phyloP scores from a whole-genome alignment of 1,140 invertebrate genomes.

The Ridgeia piscesae region DNA sequence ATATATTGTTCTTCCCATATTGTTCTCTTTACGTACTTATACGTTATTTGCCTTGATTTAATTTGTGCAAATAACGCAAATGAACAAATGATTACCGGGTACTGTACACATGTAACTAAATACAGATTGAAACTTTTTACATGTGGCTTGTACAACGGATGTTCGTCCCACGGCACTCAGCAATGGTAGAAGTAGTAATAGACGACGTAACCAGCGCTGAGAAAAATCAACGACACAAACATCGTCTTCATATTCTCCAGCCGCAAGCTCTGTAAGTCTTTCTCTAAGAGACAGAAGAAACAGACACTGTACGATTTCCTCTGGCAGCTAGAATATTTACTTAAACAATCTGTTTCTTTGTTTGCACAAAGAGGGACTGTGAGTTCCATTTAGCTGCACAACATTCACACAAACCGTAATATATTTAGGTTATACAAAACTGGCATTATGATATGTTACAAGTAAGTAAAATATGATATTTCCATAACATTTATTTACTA shows the following conservation, averaged over 20 bases:
- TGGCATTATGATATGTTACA: no score
- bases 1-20: no score
- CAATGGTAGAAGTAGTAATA: background rate
- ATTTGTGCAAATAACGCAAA: no score
- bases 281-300: background rate
- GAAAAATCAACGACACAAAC: background rate
- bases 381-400: no score
- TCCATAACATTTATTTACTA: no score
- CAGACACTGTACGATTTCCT: background rate
- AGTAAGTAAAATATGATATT: no score
- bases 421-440: no score
- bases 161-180: background rate
- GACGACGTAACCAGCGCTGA: background rate
- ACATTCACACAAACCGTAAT: no score
- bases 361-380: background rate
- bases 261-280: background rate
- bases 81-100: no score
- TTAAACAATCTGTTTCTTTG: background rate
- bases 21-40: no score
- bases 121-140: background rate
- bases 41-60: no score
- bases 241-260: background rate
- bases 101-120: background rate
- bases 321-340: background rate
- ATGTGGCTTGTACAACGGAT: background rate